Percentiles rank a stretch among this genome's conserved stretches.
Conservation (phyloP, 2,888 invertebrate species). For the Hedya salicella region DNA sequence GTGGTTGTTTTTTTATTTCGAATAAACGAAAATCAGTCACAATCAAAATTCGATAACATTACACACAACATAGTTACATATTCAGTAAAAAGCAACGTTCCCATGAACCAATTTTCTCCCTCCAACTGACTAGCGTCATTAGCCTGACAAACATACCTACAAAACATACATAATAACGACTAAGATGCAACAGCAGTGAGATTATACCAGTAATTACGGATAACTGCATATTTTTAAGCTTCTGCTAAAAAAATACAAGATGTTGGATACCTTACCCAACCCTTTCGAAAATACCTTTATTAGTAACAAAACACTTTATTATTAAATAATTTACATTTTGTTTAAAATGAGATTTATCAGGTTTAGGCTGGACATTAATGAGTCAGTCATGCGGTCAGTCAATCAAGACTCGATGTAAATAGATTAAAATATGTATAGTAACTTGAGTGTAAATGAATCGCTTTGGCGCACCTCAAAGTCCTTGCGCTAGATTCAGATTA, state of each 20-base stretch:
- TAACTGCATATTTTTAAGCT: not conserved
- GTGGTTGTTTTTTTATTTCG: too few species aligned
- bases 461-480: conserved; percentile 66
- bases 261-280: too few species aligned
- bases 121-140: conserved; percentile 1
- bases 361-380: too few species aligned
- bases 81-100: not conserved
- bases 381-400: too few species aligned
- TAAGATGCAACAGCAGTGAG: not conserved
- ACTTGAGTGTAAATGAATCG: conserved; percentile 54
- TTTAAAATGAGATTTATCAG: too few species aligned
- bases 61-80: too few species aligned
- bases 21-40: too few species aligned
- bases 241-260: not conserved
- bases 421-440: not conserved
- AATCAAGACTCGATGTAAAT: not conserved
- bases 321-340: too few species aligned
- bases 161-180: too few species aligned
- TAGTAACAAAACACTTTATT: too few species aligned
- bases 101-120: conserved; percentile 46
- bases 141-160: conserved; percentile 5
- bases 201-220: not conserved
- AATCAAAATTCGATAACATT: too few species aligned
- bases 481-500: conserved; percentile 82
- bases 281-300: too few species aligned